Conservation (phyloP, 2,888 invertebrate genomes). For the Auanema freiburgensis region DNA sequence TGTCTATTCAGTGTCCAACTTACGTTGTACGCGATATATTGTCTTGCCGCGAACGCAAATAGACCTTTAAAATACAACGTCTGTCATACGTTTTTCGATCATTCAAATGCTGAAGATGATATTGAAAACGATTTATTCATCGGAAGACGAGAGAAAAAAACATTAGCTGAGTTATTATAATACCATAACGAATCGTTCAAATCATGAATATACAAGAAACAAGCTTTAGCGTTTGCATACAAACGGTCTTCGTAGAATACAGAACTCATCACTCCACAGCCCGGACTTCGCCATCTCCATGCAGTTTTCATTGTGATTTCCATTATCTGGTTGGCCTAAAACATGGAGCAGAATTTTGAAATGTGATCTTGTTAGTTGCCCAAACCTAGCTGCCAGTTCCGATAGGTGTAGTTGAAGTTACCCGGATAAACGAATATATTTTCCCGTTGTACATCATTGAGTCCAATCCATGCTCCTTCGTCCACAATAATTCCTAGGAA, state of each 20-base stretch:
- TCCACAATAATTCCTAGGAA: slow-evolving; percentile 9
- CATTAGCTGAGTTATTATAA: no score
- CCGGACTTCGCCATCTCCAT: slow-evolving; percentile 34
- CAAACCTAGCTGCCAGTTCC: slow-evolving; percentile 22
- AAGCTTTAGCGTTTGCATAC: slow-evolving; percentile 35
- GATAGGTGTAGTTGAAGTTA: slow-evolving; percentile 15
- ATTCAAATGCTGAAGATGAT: no score
- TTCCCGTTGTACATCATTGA: slow-evolving; percentile 50
- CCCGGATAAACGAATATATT: slow-evolving; percentile 37
- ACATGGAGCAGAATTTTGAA: slow-evolving; percentile 2
- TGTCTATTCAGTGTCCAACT: no score
- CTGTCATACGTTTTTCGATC: no score
- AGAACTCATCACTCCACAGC: slow-evolving; percentile 42
- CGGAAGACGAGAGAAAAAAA: no score
- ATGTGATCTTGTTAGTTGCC: not conserved
- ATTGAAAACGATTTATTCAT: no score
- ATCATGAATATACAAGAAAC: no score
- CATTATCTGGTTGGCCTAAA: slow-evolving; percentile 48
- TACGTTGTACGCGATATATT: no score
- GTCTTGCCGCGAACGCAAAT: no score
- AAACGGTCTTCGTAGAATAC: slow-evolving; percentile 40
- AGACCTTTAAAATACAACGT: no score
- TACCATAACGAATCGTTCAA: no score
- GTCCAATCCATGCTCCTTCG: slow-evolving; percentile 40
- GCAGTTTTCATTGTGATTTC: slow-evolving; percentile 51